phyloP scores from a whole-genome alignment of 1,140 invertebrate species.

The Drosophila parabipectinata region DNA sequence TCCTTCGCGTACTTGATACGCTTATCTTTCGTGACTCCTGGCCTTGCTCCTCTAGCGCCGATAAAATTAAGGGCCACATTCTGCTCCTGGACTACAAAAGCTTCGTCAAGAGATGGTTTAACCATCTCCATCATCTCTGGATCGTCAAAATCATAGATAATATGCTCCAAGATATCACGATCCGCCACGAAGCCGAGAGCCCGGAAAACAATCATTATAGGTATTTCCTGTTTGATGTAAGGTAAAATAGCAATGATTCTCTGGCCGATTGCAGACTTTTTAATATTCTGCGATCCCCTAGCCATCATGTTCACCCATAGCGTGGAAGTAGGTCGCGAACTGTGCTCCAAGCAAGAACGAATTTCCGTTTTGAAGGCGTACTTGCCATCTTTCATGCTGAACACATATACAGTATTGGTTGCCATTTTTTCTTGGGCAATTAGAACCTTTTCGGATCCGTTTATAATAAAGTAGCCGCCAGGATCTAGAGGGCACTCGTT shows the following conservation, averaged over 20 bases:
- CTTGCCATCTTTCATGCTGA: constrained; percentile 99
- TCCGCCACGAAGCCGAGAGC: constrained; percentile 99
- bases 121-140: constrained; percentile 99
- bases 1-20: constrained; percentile 99
- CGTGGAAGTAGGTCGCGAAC: constrained; percentile 96
- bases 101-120: constrained; percentile 99
- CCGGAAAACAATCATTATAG: constrained; percentile 99
- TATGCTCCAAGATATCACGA: constrained; percentile 98
- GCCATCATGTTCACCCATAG: constrained; percentile 99
- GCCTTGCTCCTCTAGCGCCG: constrained; percentile 96
- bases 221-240: constrained; percentile 99
- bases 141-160: constrained; percentile 99
- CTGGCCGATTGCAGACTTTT: constrained; percentile 99
- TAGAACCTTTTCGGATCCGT: constrained; percentile 97
- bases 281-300: constrained; percentile 96
- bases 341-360: constrained; percentile 97
- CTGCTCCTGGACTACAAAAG: constrained; percentile 99
- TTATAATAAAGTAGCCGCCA: constrained; percentile 98
- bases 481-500: constrained; percentile 99
- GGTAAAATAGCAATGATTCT: constrained; percentile 98
- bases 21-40: constrained; percentile 99
- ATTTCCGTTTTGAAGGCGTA: constrained; percentile 99
- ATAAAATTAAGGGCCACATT: constrained; percentile 99
- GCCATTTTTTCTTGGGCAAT: constrained; percentile 99
- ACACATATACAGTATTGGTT: constrained; percentile 99